Base-by-base conservation (phyloP, 1,140 invertebrate genomes). In the Dinothrombium tinctorium region DNA sequence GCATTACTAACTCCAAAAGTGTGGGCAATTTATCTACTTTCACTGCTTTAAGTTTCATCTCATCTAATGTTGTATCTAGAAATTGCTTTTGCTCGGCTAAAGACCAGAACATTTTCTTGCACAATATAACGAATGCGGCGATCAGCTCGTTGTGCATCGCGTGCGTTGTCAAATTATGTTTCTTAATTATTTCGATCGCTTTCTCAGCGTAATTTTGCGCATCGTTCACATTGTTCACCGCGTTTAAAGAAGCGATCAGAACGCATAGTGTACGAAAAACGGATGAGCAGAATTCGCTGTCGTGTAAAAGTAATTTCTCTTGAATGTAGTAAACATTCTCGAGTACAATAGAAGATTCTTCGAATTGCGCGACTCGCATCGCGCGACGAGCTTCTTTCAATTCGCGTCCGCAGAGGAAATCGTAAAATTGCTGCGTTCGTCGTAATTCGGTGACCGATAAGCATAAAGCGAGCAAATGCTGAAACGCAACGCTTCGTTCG, bases 291-390 rank as follows among this genome's bases (percentile, higher is more conserved):
- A 68, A 62, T 52, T 75, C 69, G 42, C 71, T 74, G 44, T 71
- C 71, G n/a, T 40, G 42, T 11, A 41, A n/a, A n/a, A 28, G 7
- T 7, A 78, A 56, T 62, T 72, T 78, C 57, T 75, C 76, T 42
- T 76, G 59, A 47, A 79, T 56, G 47, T 67, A 68, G 51, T 77
- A 74, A 48, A 60, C 69, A 51, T 69, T 72, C 56, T 78, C 73
- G 33, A 79, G 58, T 20, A 73, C 50, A 17, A 64, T 63, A 31
- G 69, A 58, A 21, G 73, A 73, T 49, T 66, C 57, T 47, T 67
- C 63, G 58, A 69, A 71, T 35, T 68, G 62, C n/a, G 67, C 61
- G 26, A 67, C 59, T 33, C 64, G 55, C 49, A 78, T 60, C 22
- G 65, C 61, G 50, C 60, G 56, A 45, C 66, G 69, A 0, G 69